Evolutionary conservation across 2,797 vertebrate species (phyloP), one percentile per base, ranked within the genome.

Genomic region (Melanotaenia nigrans): DNA sequence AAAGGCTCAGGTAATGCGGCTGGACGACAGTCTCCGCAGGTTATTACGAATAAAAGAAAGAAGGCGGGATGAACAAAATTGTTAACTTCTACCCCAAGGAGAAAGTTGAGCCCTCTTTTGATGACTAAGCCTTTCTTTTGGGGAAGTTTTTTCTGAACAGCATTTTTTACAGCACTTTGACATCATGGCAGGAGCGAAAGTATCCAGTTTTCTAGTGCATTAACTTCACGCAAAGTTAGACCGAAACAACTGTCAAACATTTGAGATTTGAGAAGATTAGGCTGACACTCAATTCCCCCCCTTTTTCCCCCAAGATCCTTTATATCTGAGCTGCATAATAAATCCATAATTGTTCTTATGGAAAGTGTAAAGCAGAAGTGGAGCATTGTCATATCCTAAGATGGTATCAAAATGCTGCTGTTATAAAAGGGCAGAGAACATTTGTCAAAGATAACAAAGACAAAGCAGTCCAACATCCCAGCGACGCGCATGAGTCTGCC

Each of bases 21-120:
- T 63, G 58, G 45, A 67, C 68, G 67, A 74, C 79, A 82, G 61
- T 71, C 73, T 87, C 79, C 65, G 55, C 55, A 3, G 86, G 83
- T 82, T 87, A 78, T 71, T 45, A 45, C 82, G 84, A 86, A 88
- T 83, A 82, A 84, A 79, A 78, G 67, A 64, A 61, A 70, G 45
- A 68, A 70, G 59, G 72, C 63, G 25, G 33, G 58, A 73, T 12
- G 11, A 45, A 62, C 49, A 60, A 69, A 82, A 84, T 65, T 61
- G 72, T 84, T 71, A 68, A 73, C 63, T 77, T 78, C 14, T 49
- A 77, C 73, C 80, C 82, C 32, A 28, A 80, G 63, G 81, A 83
- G 83, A 76, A 80, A 84, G 54, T 59, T 2, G 57, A 88, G 65
- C 47, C 54, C 1, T 61, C 22, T 65, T 83, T 20, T 66, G 73